Evolutionary conservation across 2,113 vertebrate species (phyloP), one percentile per base, ranked within the genome.

Genomic region (Falco punctatus): DNA sequence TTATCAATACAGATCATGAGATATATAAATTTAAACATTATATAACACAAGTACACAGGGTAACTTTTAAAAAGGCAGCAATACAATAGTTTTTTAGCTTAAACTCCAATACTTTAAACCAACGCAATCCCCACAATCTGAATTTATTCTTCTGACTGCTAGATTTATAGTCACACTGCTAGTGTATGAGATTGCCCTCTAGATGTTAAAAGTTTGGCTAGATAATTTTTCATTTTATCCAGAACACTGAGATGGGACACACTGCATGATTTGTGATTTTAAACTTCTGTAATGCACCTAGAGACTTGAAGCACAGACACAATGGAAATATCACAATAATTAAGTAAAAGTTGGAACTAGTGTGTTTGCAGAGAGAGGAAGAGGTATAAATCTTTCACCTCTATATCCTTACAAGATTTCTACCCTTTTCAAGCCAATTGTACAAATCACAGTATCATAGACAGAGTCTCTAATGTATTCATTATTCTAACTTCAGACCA

Each of bases 121-220:
- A 77, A 15, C 35, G 69, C 33, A 40, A 42, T 93, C 93, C 87
- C 38, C 92, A 94, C 81, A 78, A 90, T 17, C 72, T 54, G 81
- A 80, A 67, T 79, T 69, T 51, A 65, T 79, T 96, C 93, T 73
- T 91, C 59, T n/a, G 78, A 74, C 88, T 79, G 83, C 44, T 61
- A 90, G 79, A 86, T 88, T 91, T 88, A 78, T 51, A 84, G 79
- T 51, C 81, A 40, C 46, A 12, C 55, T 85, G 71, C 32, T 64
- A 46, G 66, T 28, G 77, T 10, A 62, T 70, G 79, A 95, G 85
- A 89, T 97, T 97, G 91, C 82, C 96, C 95, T 96, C 89, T 93
- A 87, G 95, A 94, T 95, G 85, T 92, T 95, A 49, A 81, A 93
- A 87, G 38, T 59, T 92, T 95, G 92, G 89, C 85, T 88, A 38